Base-by-base conservation (phyloP, 2,888 invertebrate genomes). In the Tiliacea citrago region DNA sequence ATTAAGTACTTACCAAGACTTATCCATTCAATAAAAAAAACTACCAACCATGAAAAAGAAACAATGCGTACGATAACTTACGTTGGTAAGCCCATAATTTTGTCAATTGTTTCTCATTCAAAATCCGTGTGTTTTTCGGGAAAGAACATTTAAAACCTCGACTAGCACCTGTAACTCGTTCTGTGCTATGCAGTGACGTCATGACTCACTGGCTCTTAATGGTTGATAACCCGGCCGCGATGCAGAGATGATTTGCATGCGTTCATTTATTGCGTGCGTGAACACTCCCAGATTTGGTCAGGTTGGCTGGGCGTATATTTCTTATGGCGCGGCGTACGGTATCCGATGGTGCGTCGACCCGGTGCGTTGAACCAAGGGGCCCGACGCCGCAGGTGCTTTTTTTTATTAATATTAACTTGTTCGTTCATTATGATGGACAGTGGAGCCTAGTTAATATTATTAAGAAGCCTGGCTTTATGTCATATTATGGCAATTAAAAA, bases 251-350 rank as follows among this genome's bases (percentile, higher is more conserved):
- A 90, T 92, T 90, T 89, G 91, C 92, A 91, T 91, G 86, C 82
- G 83, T 89, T 84, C 88, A 89, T 91, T 90, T 87, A 90, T 86
- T 84, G 84, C 84, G 91, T 89, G 89, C 86, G 88, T 86, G 89
- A 88, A 86, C 83, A 83, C 90, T 88, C 90, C 91, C 88, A 88
- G 88, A 88, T 93, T 94, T 92, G 94, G 94, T 90, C 90, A 91
- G 91, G 91, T 93, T 92, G 91, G 85, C 90, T 88, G 91, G 89
- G 90, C 93, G 92, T 93, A 91, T 90, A 91, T 94, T 94, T 95
- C 95, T 95, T 95, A 95, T 95, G 94, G 93, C 81, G 89, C 88
- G 82, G 84, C 91, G 93, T 95, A 96, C 96, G 96, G 96, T 96
- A 96, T 89, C 92, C 86, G 90, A 87, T 92, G 92, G 96, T 90